A percentile compares a stretch with the other conserved stretches of the same genome.
These are phyloP conservation scores for Drosophila bipectinata DNA, from an alignment of 1,140 invertebrate species.

Conservation along the genomic window DNA sequence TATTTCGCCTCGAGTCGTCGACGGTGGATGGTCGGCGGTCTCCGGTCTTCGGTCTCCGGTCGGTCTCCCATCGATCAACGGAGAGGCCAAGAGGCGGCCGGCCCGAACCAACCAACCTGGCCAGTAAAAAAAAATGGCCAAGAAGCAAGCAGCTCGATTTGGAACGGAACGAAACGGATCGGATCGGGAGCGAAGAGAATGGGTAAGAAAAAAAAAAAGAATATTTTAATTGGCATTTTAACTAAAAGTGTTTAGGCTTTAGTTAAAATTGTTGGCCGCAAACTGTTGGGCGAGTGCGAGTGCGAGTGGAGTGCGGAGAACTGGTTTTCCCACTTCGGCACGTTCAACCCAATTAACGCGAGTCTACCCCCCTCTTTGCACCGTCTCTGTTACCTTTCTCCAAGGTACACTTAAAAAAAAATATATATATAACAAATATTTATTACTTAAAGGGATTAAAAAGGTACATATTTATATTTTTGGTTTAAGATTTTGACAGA, in stretches of 20 bases:
- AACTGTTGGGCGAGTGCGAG: neutral
- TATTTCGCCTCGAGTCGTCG: constrained; percentile 57
- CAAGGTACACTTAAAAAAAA: neutral
- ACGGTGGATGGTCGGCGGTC: too few species aligned
- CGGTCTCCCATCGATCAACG: constrained; percentile 71
- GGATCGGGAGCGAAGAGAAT: constrained; percentile 21
- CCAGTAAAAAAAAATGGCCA: neutral
- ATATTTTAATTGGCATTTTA: constrained; percentile 84
- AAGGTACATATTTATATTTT: too few species aligned
- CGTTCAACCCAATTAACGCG: constrained; percentile 82
- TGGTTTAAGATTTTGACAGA: too few species aligned
- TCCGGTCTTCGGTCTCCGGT: constrained; percentile 14
- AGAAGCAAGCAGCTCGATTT: constrained; percentile 1
- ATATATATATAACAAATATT: neutral
- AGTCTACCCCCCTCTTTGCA: constrained; percentile 17
- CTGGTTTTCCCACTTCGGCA: constrained; percentile 68
- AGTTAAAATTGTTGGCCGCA: constrained; percentile 80
- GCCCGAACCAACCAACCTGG: too few species aligned
- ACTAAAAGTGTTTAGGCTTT: constrained; percentile 84
- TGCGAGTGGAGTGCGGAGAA: constrained; percentile 37
- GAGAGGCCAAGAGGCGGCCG: neutral
- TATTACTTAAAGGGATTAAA: neutral
- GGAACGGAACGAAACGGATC: constrained; percentile 2
- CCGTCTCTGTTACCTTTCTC: neutral
- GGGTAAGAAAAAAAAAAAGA: constrained; percentile 50